phyloP scores from a whole-genome alignment of 2,113 vertebrate species.

The Tychaedon coryphoeus region DNA sequence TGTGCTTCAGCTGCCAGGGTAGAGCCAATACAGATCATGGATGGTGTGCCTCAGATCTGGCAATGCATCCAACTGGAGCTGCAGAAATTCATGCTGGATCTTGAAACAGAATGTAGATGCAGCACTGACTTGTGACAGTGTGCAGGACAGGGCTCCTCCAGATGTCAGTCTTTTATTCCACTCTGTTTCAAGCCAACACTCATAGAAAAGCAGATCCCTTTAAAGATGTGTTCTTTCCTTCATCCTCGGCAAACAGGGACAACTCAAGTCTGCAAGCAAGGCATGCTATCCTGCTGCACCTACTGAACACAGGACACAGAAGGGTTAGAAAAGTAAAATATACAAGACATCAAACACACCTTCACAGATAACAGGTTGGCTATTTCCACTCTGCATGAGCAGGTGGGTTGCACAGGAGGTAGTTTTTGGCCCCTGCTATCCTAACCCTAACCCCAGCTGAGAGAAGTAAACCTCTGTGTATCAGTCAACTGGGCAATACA shows the following conservation, averaged over 20 bases:
- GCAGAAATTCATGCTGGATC: not conserved
- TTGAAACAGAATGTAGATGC: not conserved
- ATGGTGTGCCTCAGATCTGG: not conserved
- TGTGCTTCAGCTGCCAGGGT: not conserved
- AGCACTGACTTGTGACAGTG: not conserved
- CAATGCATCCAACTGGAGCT: not conserved
- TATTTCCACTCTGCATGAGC: not conserved
- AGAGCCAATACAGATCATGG: not conserved
- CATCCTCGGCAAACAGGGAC: not conserved
- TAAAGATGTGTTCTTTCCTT: not conserved
- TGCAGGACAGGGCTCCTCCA: not conserved
- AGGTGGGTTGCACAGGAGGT: not conserved
- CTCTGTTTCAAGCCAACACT: not conserved
- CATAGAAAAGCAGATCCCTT: not conserved
- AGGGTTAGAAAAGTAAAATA: not conserved
- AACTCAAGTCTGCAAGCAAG: not conserved
- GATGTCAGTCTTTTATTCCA: not conserved
- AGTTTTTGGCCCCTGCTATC: not conserved
- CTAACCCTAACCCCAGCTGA: not conserved
- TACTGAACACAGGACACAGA: not conserved
- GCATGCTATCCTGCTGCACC: not conserved
- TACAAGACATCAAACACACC: rapidly evolving
- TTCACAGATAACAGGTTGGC: not conserved
- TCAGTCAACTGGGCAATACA: not conserved
- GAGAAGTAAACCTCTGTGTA: not conserved